A percentile compares a stretch with the other conserved stretches of the same genome.
Evolutionary conservation across 1,140 invertebrate genomes (phyloP).

Genomic region (Latrodectus geometricus): DNA sequence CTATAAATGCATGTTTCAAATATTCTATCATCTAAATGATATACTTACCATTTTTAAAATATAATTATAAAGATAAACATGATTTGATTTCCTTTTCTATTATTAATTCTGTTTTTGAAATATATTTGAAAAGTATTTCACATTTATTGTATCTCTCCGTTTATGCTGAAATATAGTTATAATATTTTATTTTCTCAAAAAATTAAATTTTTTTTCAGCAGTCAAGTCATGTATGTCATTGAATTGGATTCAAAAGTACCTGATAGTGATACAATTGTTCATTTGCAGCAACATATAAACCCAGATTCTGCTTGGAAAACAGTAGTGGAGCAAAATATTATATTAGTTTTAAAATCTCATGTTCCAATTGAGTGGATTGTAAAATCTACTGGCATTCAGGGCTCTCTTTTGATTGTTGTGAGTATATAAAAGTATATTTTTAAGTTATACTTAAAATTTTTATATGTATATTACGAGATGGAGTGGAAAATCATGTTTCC

Average conservation of each 20-base stretch:
- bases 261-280: constrained; percentile 38
- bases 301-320: constrained; percentile 15
- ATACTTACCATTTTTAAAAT: too few species aligned
- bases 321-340: constrained; percentile 27
- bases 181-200: neutral
- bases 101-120: too few species aligned
- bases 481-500: neutral
- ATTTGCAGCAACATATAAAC: constrained; percentile 10
- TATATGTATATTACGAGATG: too few species aligned
- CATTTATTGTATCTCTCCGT: too few species aligned
- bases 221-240: constrained; percentile 35
- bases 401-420: constrained; percentile 44
- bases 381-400: constrained; percentile 46
- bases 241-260: constrained; percentile 39
- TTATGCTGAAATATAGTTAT: too few species aligned
- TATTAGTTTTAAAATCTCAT: constrained; percentile 50
- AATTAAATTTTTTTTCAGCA: constrained; percentile 6
- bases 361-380: constrained; percentile 41
- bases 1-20: too few species aligned
- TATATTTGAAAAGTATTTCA: too few species aligned
- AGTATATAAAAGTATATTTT: neutral
- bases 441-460: too few species aligned
- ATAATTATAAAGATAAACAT: too few species aligned
- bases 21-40: too few species aligned
- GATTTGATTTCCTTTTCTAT: too few species aligned